Base-by-base conservation (phyloP, 2,888 invertebrate genomes). In the Sycophila texana region DNA sequence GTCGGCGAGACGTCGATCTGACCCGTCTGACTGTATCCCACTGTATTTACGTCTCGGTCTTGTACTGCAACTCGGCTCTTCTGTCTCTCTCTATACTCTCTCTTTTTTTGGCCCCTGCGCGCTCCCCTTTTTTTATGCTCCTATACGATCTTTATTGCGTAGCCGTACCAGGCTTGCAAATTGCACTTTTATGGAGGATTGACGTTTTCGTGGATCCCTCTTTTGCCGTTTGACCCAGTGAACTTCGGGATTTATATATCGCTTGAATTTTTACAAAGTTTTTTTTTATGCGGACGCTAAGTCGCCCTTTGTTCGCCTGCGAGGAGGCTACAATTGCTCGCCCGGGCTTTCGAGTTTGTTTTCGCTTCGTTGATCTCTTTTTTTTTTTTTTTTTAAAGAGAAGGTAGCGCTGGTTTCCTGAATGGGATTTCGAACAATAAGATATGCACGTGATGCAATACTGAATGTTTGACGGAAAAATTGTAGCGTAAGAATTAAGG, bases 161-260 rank as follows among this genome's bases (percentile, higher is more conserved):
- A 1, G 10, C 16, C 26, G 20, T 51, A 51, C 49, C 14, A 20
- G 26, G 66, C 10, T 60, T 71, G 49, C 49, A 60, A 71, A 71
- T 60, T 71, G 49, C 60, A 71, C 60, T 71, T 71, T 60, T 60
- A 71, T 60, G 60, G 60, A 47, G 13, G 49, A 39, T 60, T 16
- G 49, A 22, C 67, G 67, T 53, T 67, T 26, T 26, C n/a, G 14
- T 4, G 18, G 39, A n/a, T 4, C 16, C 7, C 22, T 22, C 22
- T 4, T 51, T 53, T 10, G 53, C 13, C 14, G 26, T 51, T 22
- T 71, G 71, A 71, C 71, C 71, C 2, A 71, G 49, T 71, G 71
- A 71, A 67, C 67, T 67, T 26, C 18, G 18, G 4, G 10, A 16
- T 12, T 63, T 12, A n/a, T n/a, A n/a, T n/a, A 7, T 7, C n/a